Evolutionary conservation across 2,888 invertebrate genomes (phyloP).

Genomic region (Lypha dubia): DNA sequence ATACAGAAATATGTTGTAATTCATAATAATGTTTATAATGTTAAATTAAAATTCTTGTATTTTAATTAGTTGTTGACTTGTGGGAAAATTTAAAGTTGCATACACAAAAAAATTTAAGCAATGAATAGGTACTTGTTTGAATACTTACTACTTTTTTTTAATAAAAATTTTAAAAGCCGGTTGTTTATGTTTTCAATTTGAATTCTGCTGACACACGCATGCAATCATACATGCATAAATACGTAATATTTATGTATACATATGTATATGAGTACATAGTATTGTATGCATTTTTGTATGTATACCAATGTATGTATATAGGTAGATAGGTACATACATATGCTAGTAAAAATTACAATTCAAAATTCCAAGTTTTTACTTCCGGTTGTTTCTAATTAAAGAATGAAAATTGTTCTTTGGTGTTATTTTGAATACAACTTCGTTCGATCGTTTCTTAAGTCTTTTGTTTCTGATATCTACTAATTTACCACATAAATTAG

Average conservation of each 20-base stretch:
- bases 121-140: slow-evolving; percentile 8
- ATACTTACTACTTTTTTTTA: slow-evolving; percentile 3
- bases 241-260: no score
- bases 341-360: not conserved
- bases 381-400: slow-evolving; percentile 11
- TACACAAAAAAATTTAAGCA: not conserved
- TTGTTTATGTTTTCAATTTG: not conserved
- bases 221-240: no score
- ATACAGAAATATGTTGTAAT: slow-evolving; percentile 39
- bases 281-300: no score
- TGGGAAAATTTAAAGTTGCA: slow-evolving; percentile 40
- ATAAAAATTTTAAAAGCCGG: not conserved
- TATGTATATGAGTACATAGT: no score
- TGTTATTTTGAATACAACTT: not conserved
- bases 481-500: no score
- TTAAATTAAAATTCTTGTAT: slow-evolving; percentile 39
- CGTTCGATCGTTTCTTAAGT: not conserved
- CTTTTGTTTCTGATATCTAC: no score
- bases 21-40: slow-evolving; percentile 25
- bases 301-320: no score
- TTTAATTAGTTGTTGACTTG: slow-evolving; percentile 32
- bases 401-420: not conserved
- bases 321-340: not conserved
- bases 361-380: slow-evolving; percentile 5
- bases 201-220: not conserved